Evolutionary conservation across 2,888 invertebrate genomes (phyloP).

Genomic region (Arctia plantaginis): DNA sequence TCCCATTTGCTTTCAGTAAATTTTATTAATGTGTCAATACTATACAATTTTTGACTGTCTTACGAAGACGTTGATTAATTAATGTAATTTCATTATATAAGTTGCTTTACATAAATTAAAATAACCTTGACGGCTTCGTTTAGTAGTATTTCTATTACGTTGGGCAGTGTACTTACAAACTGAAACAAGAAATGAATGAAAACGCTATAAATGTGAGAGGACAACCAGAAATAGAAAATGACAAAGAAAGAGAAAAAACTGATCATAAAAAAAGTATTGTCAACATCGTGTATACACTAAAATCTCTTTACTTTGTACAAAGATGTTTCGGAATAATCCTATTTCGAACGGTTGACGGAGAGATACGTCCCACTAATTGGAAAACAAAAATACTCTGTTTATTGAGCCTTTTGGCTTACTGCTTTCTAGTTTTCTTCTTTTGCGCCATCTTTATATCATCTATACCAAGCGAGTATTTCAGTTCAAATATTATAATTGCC

Average conservation of each 20-base stretch:
- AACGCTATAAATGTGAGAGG: not conserved
- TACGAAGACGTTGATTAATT: too few relatives aligned
- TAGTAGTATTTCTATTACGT: not conserved
- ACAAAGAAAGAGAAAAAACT: not conserved
- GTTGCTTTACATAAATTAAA: not conserved
- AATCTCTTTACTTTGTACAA: not conserved
- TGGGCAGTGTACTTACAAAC: not conserved
- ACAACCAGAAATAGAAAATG: constrained; percentile 48
- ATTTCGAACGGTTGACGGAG: too few relatives aligned
- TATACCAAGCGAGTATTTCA: not conserved
- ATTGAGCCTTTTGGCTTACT: not conserved
- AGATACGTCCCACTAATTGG: not conserved
- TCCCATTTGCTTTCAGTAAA: too few relatives aligned
- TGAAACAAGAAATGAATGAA: not conserved
- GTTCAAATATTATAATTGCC: not conserved
- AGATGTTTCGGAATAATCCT: constrained; percentile 14
- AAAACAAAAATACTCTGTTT: not conserved
- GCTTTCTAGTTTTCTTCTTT: not conserved
- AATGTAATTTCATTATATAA: too few relatives aligned
- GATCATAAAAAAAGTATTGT: not conserved
- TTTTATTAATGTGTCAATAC: too few relatives aligned
- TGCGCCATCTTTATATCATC: too few relatives aligned
- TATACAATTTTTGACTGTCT: too few relatives aligned
- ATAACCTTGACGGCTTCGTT: not conserved
- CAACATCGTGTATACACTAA: too few relatives aligned